Conservation (phyloP, 2,888 invertebrate species). For the Xylota segnis region DNA sequence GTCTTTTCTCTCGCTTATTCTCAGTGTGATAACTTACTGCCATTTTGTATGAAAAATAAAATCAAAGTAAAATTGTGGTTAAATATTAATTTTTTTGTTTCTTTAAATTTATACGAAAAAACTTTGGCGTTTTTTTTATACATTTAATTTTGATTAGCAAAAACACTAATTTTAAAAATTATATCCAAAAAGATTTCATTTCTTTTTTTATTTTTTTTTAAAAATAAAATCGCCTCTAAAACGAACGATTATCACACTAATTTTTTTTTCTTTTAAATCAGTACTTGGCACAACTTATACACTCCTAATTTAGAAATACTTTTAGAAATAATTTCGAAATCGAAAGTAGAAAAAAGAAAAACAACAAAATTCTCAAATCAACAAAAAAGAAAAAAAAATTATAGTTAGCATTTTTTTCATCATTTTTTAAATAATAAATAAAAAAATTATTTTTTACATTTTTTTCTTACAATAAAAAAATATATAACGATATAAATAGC, state of each 20-base stretch:
- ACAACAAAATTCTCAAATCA: slow-evolving; percentile 70
- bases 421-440: slow-evolving; percentile 68
- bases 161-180: slow-evolving; percentile 74
- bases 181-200: slow-evolving; percentile 71
- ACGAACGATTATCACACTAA: slow-evolving; percentile 84
- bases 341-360: slow-evolving; percentile 53
- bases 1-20: slow-evolving; percentile 29
- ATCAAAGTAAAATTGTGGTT: slow-evolving; percentile 47
- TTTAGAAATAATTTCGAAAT: slow-evolving; percentile 56
- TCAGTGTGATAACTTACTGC: slow-evolving; percentile 73
- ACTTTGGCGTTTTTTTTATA: slow-evolving; percentile 68
- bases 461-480: slow-evolving; percentile 75
- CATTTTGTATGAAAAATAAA: slow-evolving; percentile 45
- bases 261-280: slow-evolving; percentile 80
- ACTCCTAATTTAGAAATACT: slow-evolving; percentile 73
- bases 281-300: slow-evolving; percentile 84
- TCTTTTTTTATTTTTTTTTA: slow-evolving; percentile 78
- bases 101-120: slow-evolving; percentile 49
- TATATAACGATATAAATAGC: slow-evolving; percentile 83
- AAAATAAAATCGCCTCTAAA: slow-evolving; percentile 79
- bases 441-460: slow-evolving; percentile 65
- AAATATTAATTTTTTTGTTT: background rate
- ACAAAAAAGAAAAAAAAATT: slow-evolving; percentile 64
- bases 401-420: slow-evolving; percentile 46
- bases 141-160: slow-evolving; percentile 75